Conservation (phyloP, 2,113 vertebrate genomes). For the Donacobius atricapilla region DNA sequence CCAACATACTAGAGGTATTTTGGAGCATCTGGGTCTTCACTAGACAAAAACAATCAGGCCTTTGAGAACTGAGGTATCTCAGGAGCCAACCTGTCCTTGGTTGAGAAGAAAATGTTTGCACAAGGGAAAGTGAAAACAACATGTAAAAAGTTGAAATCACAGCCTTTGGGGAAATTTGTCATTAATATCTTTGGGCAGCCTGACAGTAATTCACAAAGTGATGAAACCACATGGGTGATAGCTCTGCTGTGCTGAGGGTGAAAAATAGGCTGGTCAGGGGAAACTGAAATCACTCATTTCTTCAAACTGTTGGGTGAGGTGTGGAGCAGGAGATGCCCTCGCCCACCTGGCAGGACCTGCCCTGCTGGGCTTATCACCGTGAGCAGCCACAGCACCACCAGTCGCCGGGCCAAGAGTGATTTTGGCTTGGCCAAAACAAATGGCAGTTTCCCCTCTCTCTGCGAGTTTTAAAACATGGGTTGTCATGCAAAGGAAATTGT, state of each 20-base stretch:
- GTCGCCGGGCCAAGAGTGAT: neutral
- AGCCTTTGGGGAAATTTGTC: neutral
- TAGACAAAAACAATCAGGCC: neutral
- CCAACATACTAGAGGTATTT: neutral
- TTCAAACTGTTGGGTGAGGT: neutral
- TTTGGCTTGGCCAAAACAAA: conserved; percentile 51
- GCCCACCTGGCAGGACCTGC: neutral
- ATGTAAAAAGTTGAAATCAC: neutral
- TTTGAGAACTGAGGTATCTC: neutral
- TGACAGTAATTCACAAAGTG: neutral
- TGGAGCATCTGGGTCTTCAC: neutral
- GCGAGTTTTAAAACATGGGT: conserved; percentile 31
- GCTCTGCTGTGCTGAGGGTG: neutral
- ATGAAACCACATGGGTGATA: fast-evolving
- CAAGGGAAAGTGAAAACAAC: neutral
- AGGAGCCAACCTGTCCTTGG: neutral
- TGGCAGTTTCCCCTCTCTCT: conserved; percentile 39
- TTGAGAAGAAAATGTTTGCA: neutral
- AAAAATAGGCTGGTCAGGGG: neutral
- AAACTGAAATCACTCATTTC: neutral
- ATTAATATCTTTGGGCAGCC: neutral
- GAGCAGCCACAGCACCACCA: neutral
- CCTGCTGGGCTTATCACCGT: neutral
- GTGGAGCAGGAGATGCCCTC: fast-evolving
- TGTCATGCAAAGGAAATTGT: conserved; percentile 49